These are phyloP conservation scores for Fundulus diaphanus DNA, from an alignment of 2,797 vertebrate species.

Conservation along the genomic window DNA sequence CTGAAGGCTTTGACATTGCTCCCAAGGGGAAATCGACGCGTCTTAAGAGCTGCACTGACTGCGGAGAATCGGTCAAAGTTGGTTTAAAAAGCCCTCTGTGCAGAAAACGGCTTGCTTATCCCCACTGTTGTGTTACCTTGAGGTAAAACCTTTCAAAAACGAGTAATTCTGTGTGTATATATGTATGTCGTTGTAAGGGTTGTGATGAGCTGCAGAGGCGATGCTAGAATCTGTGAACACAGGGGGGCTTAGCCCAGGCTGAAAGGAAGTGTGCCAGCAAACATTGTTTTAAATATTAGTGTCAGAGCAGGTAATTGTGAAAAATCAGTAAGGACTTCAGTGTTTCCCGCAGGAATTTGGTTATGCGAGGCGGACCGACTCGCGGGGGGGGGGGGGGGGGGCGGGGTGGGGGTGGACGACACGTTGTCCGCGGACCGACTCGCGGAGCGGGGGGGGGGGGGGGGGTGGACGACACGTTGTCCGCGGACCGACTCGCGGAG, in stretches of 20 bases:
- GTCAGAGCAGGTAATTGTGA: not conserved
- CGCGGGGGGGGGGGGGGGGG: too few species aligned
- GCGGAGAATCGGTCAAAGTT: constrained; percentile 3
- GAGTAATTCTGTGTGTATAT: not conserved
- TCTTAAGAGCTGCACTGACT: not conserved
- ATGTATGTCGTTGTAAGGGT: not conserved
- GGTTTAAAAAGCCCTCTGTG: not conserved
- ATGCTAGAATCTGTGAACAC: not conserved
- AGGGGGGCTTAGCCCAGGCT: not conserved
- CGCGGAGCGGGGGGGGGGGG: too few species aligned
- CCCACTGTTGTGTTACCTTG: not conserved
- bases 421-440: too few species aligned
- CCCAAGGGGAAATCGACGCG: not conserved
- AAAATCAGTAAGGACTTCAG: not conserved
- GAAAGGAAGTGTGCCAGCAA: not conserved
- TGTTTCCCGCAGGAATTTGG: too few species aligned
- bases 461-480: too few species aligned
- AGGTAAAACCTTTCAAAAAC: not conserved
- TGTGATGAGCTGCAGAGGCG: not conserved
- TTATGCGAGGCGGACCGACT: too few species aligned
- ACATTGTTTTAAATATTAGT: not conserved
- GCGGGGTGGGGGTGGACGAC: too few species aligned
- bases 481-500: too few species aligned
- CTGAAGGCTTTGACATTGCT: constrained; percentile 22
- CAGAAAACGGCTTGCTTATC: constrained; percentile 1